phyloP scores from a whole-genome alignment of 2,113 vertebrate genomes.

The Oreochromis aureus region DNA sequence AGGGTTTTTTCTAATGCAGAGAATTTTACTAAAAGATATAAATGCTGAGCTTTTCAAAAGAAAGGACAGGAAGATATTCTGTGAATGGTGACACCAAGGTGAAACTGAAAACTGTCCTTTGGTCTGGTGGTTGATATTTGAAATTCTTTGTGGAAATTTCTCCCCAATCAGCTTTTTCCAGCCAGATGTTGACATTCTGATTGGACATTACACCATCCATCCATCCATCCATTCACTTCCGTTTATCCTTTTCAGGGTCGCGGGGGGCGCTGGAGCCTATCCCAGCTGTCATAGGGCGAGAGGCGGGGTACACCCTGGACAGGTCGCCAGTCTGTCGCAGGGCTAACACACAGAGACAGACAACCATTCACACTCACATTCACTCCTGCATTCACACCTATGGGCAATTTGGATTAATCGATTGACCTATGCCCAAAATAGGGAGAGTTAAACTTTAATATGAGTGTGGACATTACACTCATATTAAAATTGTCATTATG shows the following conservation, averaged over 20 bases:
- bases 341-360: too few relatives aligned
- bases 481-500: not conserved
- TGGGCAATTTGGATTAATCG: too few relatives aligned
- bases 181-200: not conserved
- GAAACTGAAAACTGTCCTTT: not conserved
- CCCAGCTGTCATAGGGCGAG: too few relatives aligned
- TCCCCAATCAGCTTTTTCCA: not conserved
- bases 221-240: too few relatives aligned
- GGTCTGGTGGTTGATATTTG: not conserved
- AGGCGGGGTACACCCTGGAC: too few relatives aligned
- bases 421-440: too few relatives aligned
- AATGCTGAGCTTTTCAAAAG: not conserved
- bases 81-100: not conserved
- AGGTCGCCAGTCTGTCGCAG: too few relatives aligned
- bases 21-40: not conserved
- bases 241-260: too few relatives aligned
- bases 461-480: not conserved
- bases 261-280: too few relatives aligned
- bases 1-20: not conserved
- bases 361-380: too few relatives aligned
- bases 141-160: not conserved
- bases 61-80: not conserved
- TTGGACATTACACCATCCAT: not conserved
- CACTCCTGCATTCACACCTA: too few relatives aligned
- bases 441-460: too few relatives aligned